Evolutionary conservation across 2,888 invertebrate genomes (phyloP).

Genomic region (Tenthredo livida): DNA sequence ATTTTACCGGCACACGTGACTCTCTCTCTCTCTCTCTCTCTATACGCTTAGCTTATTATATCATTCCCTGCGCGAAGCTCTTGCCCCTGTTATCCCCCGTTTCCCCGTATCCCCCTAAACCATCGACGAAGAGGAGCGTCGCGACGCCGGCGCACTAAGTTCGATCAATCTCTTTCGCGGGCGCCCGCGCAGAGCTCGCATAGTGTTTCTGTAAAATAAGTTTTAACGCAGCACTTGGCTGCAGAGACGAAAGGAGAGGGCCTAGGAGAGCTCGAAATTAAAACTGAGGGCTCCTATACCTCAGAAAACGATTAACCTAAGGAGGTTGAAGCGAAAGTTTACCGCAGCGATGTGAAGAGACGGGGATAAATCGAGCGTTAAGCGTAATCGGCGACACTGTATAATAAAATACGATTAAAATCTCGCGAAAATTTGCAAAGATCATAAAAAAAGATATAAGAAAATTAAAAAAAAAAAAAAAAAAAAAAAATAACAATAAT

Average conservation of each 20-base stretch:
- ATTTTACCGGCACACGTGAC: constrained; percentile 27
- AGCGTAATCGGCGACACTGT: constrained; percentile 6
- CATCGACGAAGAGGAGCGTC: constrained; percentile 56
- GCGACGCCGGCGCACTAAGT: constrained; percentile 75
- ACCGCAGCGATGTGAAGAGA: constrained; percentile 44
- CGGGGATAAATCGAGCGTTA: constrained; percentile 4
- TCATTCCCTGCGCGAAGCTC: constrained; percentile 29
- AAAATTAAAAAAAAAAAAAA: neutral
- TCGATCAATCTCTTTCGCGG: constrained; percentile 72
- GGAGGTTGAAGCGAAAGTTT: neutral
- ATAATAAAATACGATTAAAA: neutral
- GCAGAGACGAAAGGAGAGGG: neutral
- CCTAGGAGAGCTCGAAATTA: neutral
- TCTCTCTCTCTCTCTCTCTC: neutral
- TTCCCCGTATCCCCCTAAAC: constrained; percentile 1
- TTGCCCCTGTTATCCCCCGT: constrained; percentile 7
- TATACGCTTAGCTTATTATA: constrained; percentile 33
- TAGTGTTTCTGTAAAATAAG: constrained; percentile 57
- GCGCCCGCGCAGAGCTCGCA: constrained; percentile 56
- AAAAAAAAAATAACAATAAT: neutral
- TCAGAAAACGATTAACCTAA: constrained; percentile 18
- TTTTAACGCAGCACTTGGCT: constrained; percentile 48
- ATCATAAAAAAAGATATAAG: too few relatives aligned
- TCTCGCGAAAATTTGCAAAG: neutral
- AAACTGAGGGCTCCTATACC: neutral